Evolutionary conservation across 2,888 invertebrate species (phyloP).

Genomic region (Melolontha melolontha): DNA sequence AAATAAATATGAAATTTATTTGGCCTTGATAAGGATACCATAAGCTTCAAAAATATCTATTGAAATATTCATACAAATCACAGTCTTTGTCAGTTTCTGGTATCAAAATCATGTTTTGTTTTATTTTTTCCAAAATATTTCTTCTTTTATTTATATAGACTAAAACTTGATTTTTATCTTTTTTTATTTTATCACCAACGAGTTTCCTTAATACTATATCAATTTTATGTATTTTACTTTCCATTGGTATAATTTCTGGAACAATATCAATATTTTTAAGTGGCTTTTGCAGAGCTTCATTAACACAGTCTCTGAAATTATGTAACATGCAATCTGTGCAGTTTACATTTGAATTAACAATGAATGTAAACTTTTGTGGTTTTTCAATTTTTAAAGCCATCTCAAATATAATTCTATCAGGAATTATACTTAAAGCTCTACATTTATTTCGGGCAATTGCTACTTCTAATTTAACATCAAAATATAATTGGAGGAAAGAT

Average conservation of each 20-base stretch:
- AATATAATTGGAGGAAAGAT: conserved; percentile 47
- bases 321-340: conserved; percentile 24
- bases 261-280: conserved; percentile 10
- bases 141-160: conserved; percentile 40
- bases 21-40: background rate
- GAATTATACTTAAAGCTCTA: conserved; percentile 40
- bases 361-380: conserved; percentile 40
- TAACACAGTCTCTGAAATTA: conserved; percentile 34
- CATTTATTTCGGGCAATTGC: conserved; percentile 44
- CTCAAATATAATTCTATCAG: conserved; percentile 41
- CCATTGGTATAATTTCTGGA: conserved; percentile 12
- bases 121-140: conserved; percentile 44
- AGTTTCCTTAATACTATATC: conserved; percentile 48
- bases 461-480: conserved; percentile 43
- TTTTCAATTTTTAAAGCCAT: conserved; percentile 45
- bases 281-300: conserved; percentile 39
- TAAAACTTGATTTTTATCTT: conserved; percentile 29
- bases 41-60: conserved; percentile 12
- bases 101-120: conserved; percentile 38
- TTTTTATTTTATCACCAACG: conserved; percentile 42
- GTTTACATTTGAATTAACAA: conserved; percentile 35
- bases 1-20: conserved; percentile 3
- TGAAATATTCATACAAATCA: conserved; percentile 32
- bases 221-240: conserved; percentile 43
- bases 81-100: conserved; percentile 32